Evolutionary conservation across 2,113 vertebrate species (phyloP).

Genomic region (Ramphastos sulfuratus): DNA sequence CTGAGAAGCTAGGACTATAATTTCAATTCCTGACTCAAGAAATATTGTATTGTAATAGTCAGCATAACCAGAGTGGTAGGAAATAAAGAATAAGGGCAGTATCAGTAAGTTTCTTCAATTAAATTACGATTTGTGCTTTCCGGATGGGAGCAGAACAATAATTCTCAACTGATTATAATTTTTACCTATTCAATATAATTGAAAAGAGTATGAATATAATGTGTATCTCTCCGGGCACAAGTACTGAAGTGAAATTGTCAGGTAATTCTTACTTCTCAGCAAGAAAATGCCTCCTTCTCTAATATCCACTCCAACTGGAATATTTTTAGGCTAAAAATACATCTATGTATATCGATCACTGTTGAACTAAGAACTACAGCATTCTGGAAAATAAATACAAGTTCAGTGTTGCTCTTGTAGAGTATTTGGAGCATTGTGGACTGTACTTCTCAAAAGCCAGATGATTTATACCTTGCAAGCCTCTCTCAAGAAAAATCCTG

Average conservation of each 20-base stretch:
- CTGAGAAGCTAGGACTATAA: background rate
- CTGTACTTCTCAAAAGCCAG: background rate
- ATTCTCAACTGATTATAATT: slow-evolving; percentile 8
- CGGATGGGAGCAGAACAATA: slow-evolving; percentile 5
- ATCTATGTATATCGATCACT: background rate
- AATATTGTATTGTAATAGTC: background rate
- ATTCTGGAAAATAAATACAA: slow-evolving; percentile 10
- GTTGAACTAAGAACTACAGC: background rate
- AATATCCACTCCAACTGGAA: background rate
- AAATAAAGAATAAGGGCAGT: slow-evolving; percentile 5
- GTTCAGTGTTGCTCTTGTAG: background rate
- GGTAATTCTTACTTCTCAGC: background rate
- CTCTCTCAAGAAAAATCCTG: background rate
- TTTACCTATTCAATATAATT: background rate
- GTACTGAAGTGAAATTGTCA: background rate
- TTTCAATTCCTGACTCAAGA: background rate
- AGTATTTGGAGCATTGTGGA: background rate
- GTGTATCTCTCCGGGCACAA: background rate
- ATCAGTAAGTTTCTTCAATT: slow-evolving; percentile 18
- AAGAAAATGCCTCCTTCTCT: background rate
- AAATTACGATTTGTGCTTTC: slow-evolving; percentile 16
- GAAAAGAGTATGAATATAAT: background rate
- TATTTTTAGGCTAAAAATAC: background rate
- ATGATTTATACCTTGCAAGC: background rate
- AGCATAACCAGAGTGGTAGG: background rate